Percentiles rank a stretch among this genome's conserved stretches.
These are phyloP conservation scores for Nannoperca australis DNA, from an alignment of 2,797 vertebrate species.

Conservation along the genomic window DNA sequence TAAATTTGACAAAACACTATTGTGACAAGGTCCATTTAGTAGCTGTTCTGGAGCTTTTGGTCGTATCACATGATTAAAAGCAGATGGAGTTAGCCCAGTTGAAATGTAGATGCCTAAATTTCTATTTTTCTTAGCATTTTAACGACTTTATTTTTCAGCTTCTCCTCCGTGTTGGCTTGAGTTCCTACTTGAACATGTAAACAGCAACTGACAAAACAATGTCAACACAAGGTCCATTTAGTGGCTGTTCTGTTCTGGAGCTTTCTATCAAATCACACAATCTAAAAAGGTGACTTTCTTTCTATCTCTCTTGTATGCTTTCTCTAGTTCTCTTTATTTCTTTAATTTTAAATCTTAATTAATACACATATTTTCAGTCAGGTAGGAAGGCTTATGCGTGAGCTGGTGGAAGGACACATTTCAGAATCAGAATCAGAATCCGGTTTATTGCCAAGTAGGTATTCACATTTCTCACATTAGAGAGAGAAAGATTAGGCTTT, in stretches of 20 bases:
- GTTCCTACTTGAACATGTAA: neutral
- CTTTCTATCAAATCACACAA: neutral
- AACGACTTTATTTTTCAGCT: neutral
- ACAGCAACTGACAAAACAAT: neutral
- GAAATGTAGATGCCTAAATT: neutral
- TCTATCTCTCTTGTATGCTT: neutral
- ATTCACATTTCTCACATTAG: too few species aligned
- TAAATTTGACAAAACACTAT: neutral
- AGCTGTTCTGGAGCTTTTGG: neutral
- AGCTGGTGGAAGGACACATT: neutral
- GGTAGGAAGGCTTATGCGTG: neutral
- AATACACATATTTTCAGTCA: neutral
- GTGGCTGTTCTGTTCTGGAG: neutral
- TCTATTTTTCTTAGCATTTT: neutral
- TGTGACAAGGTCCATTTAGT: constrained; percentile 1
- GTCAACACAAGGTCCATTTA: neutral
- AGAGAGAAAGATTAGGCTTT: neutral
- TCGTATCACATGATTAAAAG: neutral
- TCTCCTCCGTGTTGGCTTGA: neutral
- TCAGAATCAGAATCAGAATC: too few species aligned
- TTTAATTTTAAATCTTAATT: neutral
- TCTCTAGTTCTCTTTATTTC: neutral
- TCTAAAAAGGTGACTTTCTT: neutral
- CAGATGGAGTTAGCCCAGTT: neutral
- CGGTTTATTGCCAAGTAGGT: too few species aligned